Percentiles rank a stretch among this genome's conserved stretches.
These are phyloP conservation scores for Virgularia gustaviana DNA, from an alignment of 92 coral and sea anemone species.

Conservation along the genomic window DNA sequence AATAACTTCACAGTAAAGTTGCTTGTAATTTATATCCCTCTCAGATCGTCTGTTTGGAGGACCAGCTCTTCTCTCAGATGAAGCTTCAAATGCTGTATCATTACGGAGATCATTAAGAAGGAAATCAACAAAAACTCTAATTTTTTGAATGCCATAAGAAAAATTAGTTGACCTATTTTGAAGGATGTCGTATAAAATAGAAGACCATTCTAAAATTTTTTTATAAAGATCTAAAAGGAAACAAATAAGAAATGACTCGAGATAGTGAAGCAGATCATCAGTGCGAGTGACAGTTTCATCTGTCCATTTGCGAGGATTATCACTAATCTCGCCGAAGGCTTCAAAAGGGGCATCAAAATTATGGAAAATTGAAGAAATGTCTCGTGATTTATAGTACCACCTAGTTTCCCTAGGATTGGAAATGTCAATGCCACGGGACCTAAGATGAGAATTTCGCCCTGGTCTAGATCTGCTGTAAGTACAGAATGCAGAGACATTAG, in stretches of 20 bases:
- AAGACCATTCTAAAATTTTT: not conserved
- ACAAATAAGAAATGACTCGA: not conserved
- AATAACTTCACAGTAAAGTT: not conserved
- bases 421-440: not conserved
- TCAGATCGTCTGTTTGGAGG: not conserved
- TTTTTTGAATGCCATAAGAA: conserved; percentile 2
- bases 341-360: not conserved
- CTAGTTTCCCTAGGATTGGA: conserved; percentile 12
- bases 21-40: not conserved
- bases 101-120: not conserved
- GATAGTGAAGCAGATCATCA: conserved; percentile 1
- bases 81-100: not conserved
- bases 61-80: not conserved
- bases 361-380: not conserved
- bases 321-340: not conserved
- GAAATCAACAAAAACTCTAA: not conserved
- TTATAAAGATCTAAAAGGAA: conserved; percentile 6
- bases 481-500: not conserved
- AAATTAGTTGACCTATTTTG: not conserved
- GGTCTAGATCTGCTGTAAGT: not conserved
- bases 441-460: not conserved
- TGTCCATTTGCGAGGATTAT: not conserved
- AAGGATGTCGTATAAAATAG: not conserved
- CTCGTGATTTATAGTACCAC: conserved; percentile 1
- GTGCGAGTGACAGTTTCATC: not conserved